A percentile compares a stretch with the other conserved stretches of the same genome.
phyloP scores from a whole-genome alignment of 2,797 vertebrate genomes.

The Astyanax mexicanus region DNA sequence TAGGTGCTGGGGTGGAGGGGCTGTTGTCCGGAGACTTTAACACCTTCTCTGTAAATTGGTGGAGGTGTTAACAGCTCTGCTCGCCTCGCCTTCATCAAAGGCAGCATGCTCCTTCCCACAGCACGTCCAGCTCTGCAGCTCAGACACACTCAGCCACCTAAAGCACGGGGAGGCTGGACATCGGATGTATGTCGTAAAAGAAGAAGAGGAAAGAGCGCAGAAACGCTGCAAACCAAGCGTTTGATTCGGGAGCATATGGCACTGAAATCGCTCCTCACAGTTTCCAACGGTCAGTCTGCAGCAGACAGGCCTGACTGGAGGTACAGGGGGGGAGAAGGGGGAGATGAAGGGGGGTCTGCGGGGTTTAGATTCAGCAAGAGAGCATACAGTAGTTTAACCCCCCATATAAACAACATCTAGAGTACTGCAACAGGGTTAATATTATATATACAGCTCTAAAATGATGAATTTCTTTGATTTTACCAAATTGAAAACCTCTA shows the following conservation, averaged over 20 bases:
- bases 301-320: not conserved
- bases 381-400: not conserved
- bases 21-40: conserved; percentile 50
- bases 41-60: conserved; percentile 62
- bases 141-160: not conserved
- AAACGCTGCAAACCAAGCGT: not conserved
- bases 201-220: not conserved
- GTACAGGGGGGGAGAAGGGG: not conserved
- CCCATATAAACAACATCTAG: too few relatives aligned
- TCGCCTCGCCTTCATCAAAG: conserved; percentile 73
- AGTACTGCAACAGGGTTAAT: too few relatives aligned
- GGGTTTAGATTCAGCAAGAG: too few relatives aligned
- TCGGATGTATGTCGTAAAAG: conserved; percentile 62
- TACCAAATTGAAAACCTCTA: too few relatives aligned
- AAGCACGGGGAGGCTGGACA: conserved; percentile 41
- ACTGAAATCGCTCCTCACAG: not conserved
- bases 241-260: conserved; percentile 55
- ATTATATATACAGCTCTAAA: too few relatives aligned
- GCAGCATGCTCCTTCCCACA: conserved; percentile 14
- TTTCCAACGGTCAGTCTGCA: conserved; percentile 47
- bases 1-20: conserved; percentile 58
- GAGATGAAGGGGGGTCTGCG: too few relatives aligned
- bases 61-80: conserved; percentile 67
- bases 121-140: conserved; percentile 8
- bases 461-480: too few relatives aligned